Conservation (phyloP, 35 echinoderm and acorn worm species). For the Strongylocentrotus purpuratus region DNA sequence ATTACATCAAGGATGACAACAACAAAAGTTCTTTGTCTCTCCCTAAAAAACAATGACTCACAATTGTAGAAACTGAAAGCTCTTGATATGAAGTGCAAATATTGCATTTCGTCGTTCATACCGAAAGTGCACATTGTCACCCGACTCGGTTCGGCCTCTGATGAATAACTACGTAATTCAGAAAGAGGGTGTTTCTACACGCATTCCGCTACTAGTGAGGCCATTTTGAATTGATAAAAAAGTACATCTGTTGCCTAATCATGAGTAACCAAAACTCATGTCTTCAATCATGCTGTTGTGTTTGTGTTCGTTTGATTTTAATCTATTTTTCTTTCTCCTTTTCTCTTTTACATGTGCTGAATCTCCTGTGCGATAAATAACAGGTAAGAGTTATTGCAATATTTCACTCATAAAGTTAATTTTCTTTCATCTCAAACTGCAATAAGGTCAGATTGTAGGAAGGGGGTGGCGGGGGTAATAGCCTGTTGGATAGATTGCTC, state of each 20-base stretch:
- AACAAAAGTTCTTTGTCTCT: conserved; percentile 19
- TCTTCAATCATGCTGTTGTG: background rate
- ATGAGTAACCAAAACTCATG: background rate
- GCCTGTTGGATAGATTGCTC: too few species aligned
- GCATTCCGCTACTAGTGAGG: background rate
- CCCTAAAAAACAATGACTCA: conserved; percentile 24
- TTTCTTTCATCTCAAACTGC: background rate
- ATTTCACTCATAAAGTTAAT: background rate
- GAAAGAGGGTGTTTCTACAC: background rate
- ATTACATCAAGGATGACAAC: background rate
- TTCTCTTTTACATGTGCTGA: background rate
- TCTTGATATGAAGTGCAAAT: background rate
- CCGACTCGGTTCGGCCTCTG: background rate
- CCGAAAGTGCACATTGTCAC: conserved; percentile 28
- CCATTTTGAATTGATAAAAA: background rate
- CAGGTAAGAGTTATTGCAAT: background rate
- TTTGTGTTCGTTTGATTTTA: background rate
- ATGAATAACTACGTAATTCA: background rate
- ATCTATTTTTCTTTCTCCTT: background rate
- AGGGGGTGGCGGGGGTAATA: too few species aligned
- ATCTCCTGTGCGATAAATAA: background rate
- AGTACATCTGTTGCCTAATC: background rate
- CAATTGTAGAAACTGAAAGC: background rate
- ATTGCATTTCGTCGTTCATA: background rate
- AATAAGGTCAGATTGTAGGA: too few species aligned